These are phyloP conservation scores for Drosophila bipectinata DNA, from an alignment of 1,140 invertebrate species.

Conservation along the genomic window DNA sequence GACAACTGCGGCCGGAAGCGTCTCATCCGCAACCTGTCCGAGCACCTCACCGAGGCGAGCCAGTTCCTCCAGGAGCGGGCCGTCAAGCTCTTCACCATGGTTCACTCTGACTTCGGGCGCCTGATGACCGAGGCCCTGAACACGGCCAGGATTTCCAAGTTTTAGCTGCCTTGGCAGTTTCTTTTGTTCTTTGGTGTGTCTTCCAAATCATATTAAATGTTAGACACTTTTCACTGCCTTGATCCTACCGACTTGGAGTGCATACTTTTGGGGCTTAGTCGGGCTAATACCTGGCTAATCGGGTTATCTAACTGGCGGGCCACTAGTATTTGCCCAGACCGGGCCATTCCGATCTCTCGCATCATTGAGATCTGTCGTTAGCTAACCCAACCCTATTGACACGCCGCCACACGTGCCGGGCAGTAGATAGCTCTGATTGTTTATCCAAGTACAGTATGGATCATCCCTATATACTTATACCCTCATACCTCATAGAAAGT, in stretches of 20 bases:
- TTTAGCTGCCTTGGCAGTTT: conserved; percentile 68
- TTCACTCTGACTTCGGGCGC: conserved; percentile 88
- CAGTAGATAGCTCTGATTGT: background rate
- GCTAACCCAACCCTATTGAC: conserved; percentile 28
- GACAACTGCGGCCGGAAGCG: conserved; percentile 89
- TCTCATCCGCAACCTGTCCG: conserved; percentile 92
- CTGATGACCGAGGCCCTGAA: conserved; percentile 87
- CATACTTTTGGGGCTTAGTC: conserved; percentile 23
- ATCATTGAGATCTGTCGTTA: conserved; percentile 29
- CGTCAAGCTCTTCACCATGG: conserved; percentile 89
- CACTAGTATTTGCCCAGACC: conserved; percentile 11
- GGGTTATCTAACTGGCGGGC: conserved; percentile 16
- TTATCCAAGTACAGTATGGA: conserved; percentile 1
- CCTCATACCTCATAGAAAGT: background rate
- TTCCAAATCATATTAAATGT: conserved; percentile 1
- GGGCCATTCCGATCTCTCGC: conserved; percentile 3
- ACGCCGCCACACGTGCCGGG: conserved; percentile 52
- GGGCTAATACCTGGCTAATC: background rate
- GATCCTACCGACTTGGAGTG: background rate
- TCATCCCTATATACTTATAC: background rate
- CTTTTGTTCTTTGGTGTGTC: too few relatives aligned
- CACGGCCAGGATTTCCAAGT: conserved; percentile 85
- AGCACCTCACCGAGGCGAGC: conserved; percentile 90
- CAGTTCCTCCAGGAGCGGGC: conserved; percentile 93
- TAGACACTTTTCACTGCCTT: background rate